Percentiles rank a stretch among this genome's conserved stretches.
These are phyloP conservation scores for Stegostoma tigrinum DNA, from an alignment of 2,113 vertebrate genomes.

Conservation along the genomic window DNA sequence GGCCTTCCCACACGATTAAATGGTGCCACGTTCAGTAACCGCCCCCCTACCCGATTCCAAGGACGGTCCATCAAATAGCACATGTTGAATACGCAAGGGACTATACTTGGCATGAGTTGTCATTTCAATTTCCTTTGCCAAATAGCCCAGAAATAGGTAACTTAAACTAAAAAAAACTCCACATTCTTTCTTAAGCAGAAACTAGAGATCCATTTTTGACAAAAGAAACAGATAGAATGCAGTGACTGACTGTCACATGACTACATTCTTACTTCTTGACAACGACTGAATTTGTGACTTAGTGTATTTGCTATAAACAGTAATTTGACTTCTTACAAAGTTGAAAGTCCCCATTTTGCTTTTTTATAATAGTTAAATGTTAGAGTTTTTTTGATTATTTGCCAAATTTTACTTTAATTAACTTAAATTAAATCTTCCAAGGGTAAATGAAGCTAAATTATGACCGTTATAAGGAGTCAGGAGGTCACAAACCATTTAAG, in stretches of 20 bases:
- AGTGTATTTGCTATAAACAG: background rate
- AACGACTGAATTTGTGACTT: background rate
- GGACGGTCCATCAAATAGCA: background rate
- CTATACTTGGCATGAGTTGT: background rate
- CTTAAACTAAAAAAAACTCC: background rate
- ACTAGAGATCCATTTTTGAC: background rate
- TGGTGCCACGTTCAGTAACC: background rate
- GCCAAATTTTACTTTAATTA: background rate
- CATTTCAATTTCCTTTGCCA: background rate
- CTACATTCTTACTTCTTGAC: background rate
- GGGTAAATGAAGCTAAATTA: slow-evolving; percentile 14
- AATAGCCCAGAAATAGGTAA: background rate
- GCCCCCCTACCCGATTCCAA: background rate
- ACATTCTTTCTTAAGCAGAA: background rate
- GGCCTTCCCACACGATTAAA: background rate
- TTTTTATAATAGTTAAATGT: background rate
- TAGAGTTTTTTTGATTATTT: background rate
- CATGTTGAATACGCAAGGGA: background rate
- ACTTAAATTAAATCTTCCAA: slow-evolving; percentile 18
- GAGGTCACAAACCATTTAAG: slow-evolving; percentile 12
- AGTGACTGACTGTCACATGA: background rate
- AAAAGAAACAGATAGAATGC: background rate
- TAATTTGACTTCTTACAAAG: background rate
- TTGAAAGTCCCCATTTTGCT: background rate
- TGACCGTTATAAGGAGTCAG: background rate